phyloP scores from a whole-genome alignment of 2,888 invertebrate genomes.

The Perizoma affinitatum region DNA sequence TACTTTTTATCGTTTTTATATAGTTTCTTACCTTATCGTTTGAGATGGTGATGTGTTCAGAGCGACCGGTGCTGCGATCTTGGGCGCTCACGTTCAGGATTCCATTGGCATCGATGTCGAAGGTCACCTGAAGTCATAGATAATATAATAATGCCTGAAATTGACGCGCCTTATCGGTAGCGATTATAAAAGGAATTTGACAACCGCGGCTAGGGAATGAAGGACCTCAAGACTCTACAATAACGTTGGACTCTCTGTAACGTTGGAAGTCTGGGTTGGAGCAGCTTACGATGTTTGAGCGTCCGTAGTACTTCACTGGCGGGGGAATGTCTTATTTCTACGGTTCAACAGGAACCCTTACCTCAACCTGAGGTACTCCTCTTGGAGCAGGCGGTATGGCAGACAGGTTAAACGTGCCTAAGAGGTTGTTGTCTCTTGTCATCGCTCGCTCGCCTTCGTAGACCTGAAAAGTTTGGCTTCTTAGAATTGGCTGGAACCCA shows the following conservation, averaged over 20 bases:
- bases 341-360: conserved; percentile 28
- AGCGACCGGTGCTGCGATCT: conserved; percentile 91
- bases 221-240: too few species aligned
- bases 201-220: too few species aligned
- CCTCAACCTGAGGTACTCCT: conserved; percentile 90
- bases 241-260: too few species aligned
- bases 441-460: conserved; percentile 94
- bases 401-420: conserved; percentile 91
- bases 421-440: conserved; percentile 95
- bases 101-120: conserved; percentile 95
- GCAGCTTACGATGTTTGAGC: too few species aligned
- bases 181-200: too few species aligned
- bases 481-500: too few species aligned
- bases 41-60: conserved; percentile 92
- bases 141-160: neutral
- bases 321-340: too few species aligned
- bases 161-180: too few species aligned
- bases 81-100: conserved; percentile 92
- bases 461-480: conserved; percentile 70
- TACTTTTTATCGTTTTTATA: too few species aligned
- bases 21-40: conserved; percentile 86
- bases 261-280: too few species aligned
- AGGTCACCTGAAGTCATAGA: conserved; percentile 86
- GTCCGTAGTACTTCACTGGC: too few species aligned
- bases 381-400: conserved; percentile 94